Base-by-base conservation (phyloP, 2,113 vertebrate species). In the Myodes glareolus region DNA sequence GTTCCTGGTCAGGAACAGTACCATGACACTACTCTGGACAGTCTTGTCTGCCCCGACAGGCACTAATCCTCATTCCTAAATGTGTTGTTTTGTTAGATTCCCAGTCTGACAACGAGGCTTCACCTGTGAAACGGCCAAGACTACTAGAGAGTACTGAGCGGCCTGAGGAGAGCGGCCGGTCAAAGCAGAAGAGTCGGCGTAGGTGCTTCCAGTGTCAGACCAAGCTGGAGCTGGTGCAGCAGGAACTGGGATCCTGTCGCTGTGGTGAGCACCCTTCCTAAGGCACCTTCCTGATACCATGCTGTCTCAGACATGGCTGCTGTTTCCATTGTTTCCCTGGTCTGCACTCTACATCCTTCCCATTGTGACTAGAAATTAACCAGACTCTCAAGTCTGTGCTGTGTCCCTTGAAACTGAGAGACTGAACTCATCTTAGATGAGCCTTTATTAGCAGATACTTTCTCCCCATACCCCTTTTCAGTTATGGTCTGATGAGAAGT, bases 161-260 rank as follows among this genome's bases (percentile, higher is more conserved):
- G 72, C 97, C 99, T 76, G 98, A 99, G 91, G 99, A 99, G 97
- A 99, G 98, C 97, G 98, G 98, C 98, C 99, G 99, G 95, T 98
- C 99, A 92, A 99, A 99, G 99, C 99, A 99, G 98, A 99, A 99
- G 99, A 99, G 99, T 97, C 99, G 99, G 97, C 99, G 99, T 94
- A 99, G 99, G 92, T 99, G 99, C 98, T 99, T 99, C 98, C 99
- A 99, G 99, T 99, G 99, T 99, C 99, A 99, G 99, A 99, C 99
- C 98, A 99, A 99, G 98, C 99, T 99, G 99, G 99, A 99, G 98
- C 99, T 99, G 98, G 99, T 99, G 95, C 99, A 99, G 98, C 99
- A 99, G 98, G 99, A 99, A 93, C 98, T 99, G 99, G 99, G 99
- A 98, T 99, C 99, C 0, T 99, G 99, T 98, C 99, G 99, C 98